These are phyloP conservation scores for Metridium senile DNA, from an alignment of 92 coral and sea anemone species.

Conservation along the genomic window DNA sequence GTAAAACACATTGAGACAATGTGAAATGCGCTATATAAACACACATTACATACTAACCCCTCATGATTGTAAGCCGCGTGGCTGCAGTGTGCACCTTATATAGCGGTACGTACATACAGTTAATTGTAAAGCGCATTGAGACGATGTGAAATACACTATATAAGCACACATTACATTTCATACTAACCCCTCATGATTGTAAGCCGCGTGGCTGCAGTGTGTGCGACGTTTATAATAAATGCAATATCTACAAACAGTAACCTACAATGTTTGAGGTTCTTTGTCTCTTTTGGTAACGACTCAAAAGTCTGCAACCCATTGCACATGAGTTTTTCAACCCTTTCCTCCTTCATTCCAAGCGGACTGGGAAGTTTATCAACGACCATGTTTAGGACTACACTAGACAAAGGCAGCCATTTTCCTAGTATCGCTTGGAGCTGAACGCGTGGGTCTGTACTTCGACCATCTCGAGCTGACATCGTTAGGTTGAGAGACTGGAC, in stretches of 20 bases:
- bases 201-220: no score
- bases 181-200: no score
- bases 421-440: conserved; percentile 76
- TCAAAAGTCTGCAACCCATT: conserved; percentile 92
- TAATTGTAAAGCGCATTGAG: no score
- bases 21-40: no score
- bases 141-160: no score
- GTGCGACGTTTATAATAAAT: no score
- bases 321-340: conserved; percentile 93
- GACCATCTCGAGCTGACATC: conserved; percentile 93
- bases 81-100: no score
- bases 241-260: background rate
- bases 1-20: no score
- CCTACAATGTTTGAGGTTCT: conserved; percentile 73
- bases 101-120: no score
- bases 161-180: no score
- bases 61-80: no score
- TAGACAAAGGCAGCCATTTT: conserved; percentile 95
- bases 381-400: conserved; percentile 81
- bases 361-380: conserved; percentile 93
- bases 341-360: conserved; percentile 69
- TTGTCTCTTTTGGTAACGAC: conserved; percentile 75
- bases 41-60: no score
- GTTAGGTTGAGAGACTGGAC: conserved; percentile 87
- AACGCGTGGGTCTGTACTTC: conserved; percentile 83